Conservation (phyloP, 2,797 vertebrate genomes). For the Pterois miles region DNA sequence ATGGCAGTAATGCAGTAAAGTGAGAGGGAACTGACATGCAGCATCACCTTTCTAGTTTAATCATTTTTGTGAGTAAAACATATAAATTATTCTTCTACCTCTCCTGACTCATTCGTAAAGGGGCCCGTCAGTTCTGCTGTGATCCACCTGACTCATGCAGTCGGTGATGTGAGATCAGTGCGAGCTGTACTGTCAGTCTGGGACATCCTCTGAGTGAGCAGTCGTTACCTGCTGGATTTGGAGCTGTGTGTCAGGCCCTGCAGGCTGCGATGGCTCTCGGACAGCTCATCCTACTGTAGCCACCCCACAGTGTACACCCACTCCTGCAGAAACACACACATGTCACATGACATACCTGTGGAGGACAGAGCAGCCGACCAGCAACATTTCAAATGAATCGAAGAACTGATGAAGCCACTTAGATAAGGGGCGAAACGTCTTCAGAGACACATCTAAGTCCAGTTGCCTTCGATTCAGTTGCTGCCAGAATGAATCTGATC, state of each 20-base stretch:
- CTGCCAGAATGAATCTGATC: no score
- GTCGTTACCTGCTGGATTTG: conserved; percentile 78
- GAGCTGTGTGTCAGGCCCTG: conserved; percentile 73
- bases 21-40: conserved; percentile 8
- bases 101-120: not conserved
- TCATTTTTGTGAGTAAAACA: conserved; percentile 49
- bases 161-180: no score
- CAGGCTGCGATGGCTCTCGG: conserved; percentile 58
- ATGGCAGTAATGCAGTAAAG: not conserved
- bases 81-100: not conserved
- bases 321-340: conserved; percentile 67
- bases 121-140: not conserved
- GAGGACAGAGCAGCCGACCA: not conserved
- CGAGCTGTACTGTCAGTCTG: no score
- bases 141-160: not conserved
- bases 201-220: not conserved
- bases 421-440: no score
- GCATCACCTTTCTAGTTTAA: conserved; percentile 32
- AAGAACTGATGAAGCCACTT: no score
- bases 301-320: conserved; percentile 47
- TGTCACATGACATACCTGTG: conserved; percentile 3
- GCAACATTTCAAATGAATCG: not conserved
- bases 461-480: no score
- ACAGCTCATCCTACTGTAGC: conserved; percentile 72
- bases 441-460: no score